Conservation (phyloP, 2,888 invertebrate species). For the Catocala sponsa region DNA sequence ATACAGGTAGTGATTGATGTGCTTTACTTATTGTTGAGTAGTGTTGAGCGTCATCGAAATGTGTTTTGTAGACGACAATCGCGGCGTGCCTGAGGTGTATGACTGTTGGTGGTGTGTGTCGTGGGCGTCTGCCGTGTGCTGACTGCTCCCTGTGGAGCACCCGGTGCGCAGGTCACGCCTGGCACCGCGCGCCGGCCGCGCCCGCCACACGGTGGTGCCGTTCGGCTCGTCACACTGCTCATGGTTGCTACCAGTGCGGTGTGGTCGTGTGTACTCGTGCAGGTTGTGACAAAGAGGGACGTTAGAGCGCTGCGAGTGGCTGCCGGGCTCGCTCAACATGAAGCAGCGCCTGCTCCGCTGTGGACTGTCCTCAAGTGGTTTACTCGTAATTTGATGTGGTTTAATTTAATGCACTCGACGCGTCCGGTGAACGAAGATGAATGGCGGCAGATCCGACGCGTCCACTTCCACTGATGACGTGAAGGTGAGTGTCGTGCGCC, state of each 20-base stretch:
- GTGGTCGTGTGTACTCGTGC: too few species aligned
- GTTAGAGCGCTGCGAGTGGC: not conserved
- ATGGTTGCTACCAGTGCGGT: not conserved
- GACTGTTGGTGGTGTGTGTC: not conserved
- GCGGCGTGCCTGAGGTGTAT: too few species aligned
- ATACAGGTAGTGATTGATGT: too few species aligned
- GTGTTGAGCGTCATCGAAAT: too few species aligned
- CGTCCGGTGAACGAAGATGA: slow-evolving; percentile 56
- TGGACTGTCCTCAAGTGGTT: not conserved
- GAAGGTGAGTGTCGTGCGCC: slow-evolving; percentile 59
- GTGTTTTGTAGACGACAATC: too few species aligned
- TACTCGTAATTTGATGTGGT: not conserved
- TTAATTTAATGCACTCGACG: not conserved
- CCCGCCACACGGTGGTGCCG: slow-evolving; percentile 15
- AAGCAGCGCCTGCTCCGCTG: not conserved
- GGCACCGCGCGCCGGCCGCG: slow-evolving; percentile 25
- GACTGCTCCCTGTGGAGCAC: slow-evolving; percentile 11
- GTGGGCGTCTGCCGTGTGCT: not conserved
- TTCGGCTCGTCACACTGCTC: not conserved
- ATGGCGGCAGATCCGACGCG: slow-evolving; percentile 74
- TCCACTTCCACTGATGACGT: slow-evolving; percentile 84
- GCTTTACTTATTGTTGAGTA: too few species aligned
- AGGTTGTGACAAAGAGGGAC: too few species aligned
- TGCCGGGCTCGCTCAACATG: not conserved
- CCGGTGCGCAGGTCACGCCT: slow-evolving; percentile 8